phyloP scores from a whole-genome alignment of 2,113 vertebrate species.

The Recurvirostra avosetta region DNA sequence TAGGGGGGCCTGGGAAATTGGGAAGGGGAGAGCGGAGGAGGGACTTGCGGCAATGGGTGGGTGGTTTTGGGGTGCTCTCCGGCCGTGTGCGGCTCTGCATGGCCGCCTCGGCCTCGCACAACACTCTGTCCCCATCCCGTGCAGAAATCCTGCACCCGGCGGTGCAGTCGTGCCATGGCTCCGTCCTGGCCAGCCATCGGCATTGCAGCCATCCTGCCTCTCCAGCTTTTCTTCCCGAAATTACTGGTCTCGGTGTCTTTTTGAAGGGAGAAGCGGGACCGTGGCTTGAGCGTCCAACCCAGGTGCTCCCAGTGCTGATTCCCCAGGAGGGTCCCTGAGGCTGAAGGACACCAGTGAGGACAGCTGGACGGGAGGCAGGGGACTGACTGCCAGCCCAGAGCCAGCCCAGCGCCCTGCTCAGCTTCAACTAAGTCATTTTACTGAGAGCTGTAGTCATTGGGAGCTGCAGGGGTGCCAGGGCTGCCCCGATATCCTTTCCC shows the following conservation, averaged over 20 bases:
- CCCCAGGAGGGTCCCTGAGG: not conserved
- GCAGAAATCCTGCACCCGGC: rapidly evolving
- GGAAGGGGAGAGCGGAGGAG: conserved; percentile 38
- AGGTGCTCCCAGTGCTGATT: rapidly evolving
- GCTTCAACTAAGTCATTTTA: not conserved
- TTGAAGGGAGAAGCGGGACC: rapidly evolving
- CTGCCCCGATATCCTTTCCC: not conserved
- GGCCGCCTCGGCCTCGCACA: not conserved
- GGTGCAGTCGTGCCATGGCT: rapidly evolving
- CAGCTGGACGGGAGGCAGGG: rapidly evolving
- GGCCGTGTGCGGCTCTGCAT: rapidly evolving
- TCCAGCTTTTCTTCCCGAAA: not conserved
- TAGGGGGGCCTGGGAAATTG: conserved; percentile 33
- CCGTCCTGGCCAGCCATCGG: not conserved
- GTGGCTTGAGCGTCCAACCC: not conserved
- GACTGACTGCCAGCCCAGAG: not conserved
- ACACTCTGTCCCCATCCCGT: rapidly evolving
- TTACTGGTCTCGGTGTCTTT: not conserved
- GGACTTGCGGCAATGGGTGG: not conserved
- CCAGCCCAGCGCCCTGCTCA: not conserved
- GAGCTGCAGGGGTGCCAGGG: not conserved
- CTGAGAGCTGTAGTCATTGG: rapidly evolving
- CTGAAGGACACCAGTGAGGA: rapidly evolving
- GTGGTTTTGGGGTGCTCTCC: conserved; percentile 18
- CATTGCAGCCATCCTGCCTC: not conserved